Evolutionary conservation across 2,888 invertebrate species (phyloP), one percentile per base, ranked within the genome.

Genomic region (Caenorhabditis imperialis): DNA sequence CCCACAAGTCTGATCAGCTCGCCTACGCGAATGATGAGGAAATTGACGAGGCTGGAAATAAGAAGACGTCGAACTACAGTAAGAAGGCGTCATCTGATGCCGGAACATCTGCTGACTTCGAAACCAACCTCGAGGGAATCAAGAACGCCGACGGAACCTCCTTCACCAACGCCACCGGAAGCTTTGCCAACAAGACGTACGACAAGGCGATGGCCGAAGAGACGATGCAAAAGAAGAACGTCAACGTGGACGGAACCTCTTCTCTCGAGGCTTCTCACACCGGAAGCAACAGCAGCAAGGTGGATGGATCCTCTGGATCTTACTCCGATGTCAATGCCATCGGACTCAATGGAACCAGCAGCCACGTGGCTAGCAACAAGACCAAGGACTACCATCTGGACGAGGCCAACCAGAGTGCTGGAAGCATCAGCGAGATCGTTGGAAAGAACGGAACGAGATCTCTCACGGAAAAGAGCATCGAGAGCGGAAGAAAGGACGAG

Each of bases 401-500:
- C 44, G 67, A 67, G 51, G 67, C 67, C 20, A 57, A 67, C 25
- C 57, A 67, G 40, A 67, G 57, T 37, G 67, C 67, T 42, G 67
- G 67, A 67, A 57, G 57, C 22, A 27, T 51, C 16, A 67, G 45
- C 22, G 42, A 57, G 16, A 25, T 51, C 10, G 40, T 51, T 18
- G 67, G 67, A 51, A 23, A 44, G 51, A 67, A 67, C 25, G 67
- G 67, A 57, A 16, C 16, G 6, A 30, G 45, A 44, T 67, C 67
- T 0, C 23, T 44, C 30, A 67, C 51, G 27, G 51, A 57, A 12
- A 48, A 47, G n/a, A 50, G 51, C 48, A 45, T 67, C 22, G 67
- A 67, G 45, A 57, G 67, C 45, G 67, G 67, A 57, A 67, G 67
- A 57, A 67, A 67, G 57, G 57, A 50, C 12, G 67, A 67, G 37